Conservation (phyloP, 2,113 vertebrate genomes). For the Lophotis ruficrista region DNA sequence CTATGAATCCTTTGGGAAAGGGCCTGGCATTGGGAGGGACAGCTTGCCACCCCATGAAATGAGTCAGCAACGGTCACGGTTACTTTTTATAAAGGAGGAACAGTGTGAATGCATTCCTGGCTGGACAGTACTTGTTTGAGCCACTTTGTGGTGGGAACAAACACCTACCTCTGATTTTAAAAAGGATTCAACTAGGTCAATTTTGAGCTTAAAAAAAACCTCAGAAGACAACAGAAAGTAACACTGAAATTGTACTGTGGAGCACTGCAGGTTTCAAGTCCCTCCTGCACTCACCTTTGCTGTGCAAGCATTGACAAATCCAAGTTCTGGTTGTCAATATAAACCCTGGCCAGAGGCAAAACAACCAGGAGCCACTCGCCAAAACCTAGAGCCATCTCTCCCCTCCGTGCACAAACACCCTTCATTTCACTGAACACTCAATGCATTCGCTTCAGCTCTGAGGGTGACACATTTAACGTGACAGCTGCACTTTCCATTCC, state of each 20-base stretch:
- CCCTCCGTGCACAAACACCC: not conserved
- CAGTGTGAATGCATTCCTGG: not conserved
- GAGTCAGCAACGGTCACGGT: not conserved
- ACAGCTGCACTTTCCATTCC: not conserved
- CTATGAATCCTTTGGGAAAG: not conserved
- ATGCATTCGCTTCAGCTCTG: not conserved
- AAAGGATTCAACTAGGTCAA: not conserved
- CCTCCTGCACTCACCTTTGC: not conserved
- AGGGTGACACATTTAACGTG: not conserved
- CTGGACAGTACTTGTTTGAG: not conserved
- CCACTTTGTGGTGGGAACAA: not conserved
- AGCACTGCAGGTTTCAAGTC: not conserved
- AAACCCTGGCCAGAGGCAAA: not conserved
- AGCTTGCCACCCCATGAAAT: fast-evolving
- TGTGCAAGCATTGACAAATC: not conserved
- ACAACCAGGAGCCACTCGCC: not conserved
- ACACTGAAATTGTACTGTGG: fast-evolving
- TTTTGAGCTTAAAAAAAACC: not conserved
- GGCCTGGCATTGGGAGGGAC: not conserved
- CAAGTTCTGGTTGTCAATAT: not conserved
- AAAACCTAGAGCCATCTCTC: not conserved
- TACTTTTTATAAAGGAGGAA: not conserved
- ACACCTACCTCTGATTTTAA: not conserved
- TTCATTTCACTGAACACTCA: not conserved
- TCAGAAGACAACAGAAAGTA: not conserved